phyloP scores from a whole-genome alignment of 2,888 invertebrate genomes.

The Gisinianus flammeolus region DNA sequence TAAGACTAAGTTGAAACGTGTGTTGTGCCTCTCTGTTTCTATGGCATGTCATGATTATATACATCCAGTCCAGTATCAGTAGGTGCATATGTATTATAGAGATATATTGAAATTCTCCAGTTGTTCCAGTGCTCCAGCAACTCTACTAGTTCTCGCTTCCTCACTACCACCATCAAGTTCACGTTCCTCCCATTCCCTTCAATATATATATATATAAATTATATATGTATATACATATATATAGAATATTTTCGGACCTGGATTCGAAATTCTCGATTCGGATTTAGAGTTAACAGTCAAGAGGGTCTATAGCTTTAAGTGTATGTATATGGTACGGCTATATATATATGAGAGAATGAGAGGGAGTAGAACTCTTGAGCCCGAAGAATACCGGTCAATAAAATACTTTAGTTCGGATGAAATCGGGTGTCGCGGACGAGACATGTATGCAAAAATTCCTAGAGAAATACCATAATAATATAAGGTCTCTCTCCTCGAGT shows the following conservation, averaged over 20 bases:
- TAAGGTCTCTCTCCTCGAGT: not conserved
- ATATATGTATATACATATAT: not conserved
- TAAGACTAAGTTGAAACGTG: not conserved
- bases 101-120: too few relatives aligned
- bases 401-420: constrained; percentile 1
- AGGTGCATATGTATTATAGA: not conserved
- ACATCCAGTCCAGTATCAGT: not conserved
- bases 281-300: not conserved
- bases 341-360: too few relatives aligned
- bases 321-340: too few relatives aligned
- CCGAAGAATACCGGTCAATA: constrained; percentile 3
- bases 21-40: constrained; percentile 15
- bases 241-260: not conserved
- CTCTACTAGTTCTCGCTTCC: not conserved
- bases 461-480: not conserved
- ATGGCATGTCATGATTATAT: constrained; percentile 5
- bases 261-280: not conserved
- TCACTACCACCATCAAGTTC: not conserved
- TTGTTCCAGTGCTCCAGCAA: too few relatives aligned
- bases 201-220: not conserved
- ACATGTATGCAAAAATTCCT: not conserved
- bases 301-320: too few relatives aligned
- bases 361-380: not conserved
- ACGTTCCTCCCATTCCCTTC: not conserved
- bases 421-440: not conserved